Conservation (phyloP, 2,113 vertebrate species). For the Bufo bufo region DNA sequence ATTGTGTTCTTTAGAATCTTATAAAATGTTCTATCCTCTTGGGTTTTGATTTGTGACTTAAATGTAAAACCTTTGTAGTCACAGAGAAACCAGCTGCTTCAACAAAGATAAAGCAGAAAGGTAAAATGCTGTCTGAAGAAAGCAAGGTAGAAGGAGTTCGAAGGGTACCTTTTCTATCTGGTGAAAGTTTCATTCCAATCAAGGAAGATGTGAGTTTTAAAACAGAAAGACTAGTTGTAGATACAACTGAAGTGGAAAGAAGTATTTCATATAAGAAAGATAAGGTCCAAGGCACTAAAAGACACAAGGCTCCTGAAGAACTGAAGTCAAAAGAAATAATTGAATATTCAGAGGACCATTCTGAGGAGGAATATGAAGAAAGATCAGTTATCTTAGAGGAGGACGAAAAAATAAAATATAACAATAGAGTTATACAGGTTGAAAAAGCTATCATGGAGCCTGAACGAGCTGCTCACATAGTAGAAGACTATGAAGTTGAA, state of each 20-base stretch:
- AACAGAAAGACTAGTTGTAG: constrained; percentile 60
- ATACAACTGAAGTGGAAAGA: constrained; percentile 65
- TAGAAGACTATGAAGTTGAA: not conserved
- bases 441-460: constrained; percentile 14
- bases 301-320: constrained; percentile 56
- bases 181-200: constrained; percentile 66
- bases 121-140: constrained; percentile 70
- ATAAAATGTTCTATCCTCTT: constrained; percentile 16
- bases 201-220: constrained; percentile 67
- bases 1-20: constrained; percentile 53
- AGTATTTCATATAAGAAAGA: constrained; percentile 50
- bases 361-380: constrained; percentile 51
- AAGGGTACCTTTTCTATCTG: constrained; percentile 66
- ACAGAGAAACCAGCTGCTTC: constrained; percentile 71
- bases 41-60: constrained; percentile 64
- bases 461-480: not conserved
- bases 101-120: constrained; percentile 73
- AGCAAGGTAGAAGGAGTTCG: constrained; percentile 65
- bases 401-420: constrained; percentile 45
- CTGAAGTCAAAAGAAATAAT: constrained; percentile 58
- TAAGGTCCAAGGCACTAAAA: constrained; percentile 56
- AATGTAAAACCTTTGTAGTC: constrained; percentile 75
- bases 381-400: not conserved
- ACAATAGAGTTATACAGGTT: constrained; percentile 30
- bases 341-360: constrained; percentile 34